These are phyloP conservation scores for Malurus melanocephalus DNA, from an alignment of 2,113 vertebrate species.

Conservation along the genomic window DNA sequence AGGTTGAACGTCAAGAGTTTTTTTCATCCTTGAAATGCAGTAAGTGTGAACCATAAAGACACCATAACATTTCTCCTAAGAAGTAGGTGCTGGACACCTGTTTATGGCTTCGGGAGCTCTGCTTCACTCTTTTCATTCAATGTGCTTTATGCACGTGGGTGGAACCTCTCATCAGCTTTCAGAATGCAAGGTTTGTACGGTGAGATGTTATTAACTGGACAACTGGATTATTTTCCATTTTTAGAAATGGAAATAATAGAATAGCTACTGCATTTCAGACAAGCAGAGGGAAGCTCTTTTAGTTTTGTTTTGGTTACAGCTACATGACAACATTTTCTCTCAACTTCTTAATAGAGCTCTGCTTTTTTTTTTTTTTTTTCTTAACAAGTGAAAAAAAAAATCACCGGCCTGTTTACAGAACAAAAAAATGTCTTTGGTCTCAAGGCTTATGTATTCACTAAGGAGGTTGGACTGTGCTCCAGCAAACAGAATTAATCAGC, in stretches of 20 bases:
- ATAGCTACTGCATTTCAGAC: background rate
- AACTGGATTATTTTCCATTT: background rate
- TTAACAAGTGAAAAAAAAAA: background rate
- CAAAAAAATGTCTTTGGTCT: background rate
- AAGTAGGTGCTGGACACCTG: background rate
- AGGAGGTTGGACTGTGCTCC: constrained; percentile 15
- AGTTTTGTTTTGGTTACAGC: constrained; percentile 30
- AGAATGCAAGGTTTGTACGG: background rate
- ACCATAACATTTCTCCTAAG: background rate
- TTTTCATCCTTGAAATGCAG: background rate
- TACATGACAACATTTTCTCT: background rate
- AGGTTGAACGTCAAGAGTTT: background rate
- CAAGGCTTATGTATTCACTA: constrained; percentile 37
- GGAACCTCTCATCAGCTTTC: background rate
- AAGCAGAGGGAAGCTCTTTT: background rate
- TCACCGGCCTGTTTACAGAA: background rate
- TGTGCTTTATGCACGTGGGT: background rate
- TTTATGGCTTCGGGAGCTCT: background rate
- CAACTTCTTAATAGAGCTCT: background rate
- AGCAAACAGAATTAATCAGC: constrained; percentile 46
- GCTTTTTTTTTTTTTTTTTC: background rate
- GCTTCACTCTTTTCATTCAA: background rate
- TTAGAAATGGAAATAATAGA: background rate
- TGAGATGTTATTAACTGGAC: background rate
- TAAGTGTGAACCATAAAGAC: background rate